A percentile compares a stretch with the other conserved stretches of the same genome.
phyloP scores from a whole-genome alignment of 1,140 invertebrate genomes.

The Heterodera carotae region DNA sequence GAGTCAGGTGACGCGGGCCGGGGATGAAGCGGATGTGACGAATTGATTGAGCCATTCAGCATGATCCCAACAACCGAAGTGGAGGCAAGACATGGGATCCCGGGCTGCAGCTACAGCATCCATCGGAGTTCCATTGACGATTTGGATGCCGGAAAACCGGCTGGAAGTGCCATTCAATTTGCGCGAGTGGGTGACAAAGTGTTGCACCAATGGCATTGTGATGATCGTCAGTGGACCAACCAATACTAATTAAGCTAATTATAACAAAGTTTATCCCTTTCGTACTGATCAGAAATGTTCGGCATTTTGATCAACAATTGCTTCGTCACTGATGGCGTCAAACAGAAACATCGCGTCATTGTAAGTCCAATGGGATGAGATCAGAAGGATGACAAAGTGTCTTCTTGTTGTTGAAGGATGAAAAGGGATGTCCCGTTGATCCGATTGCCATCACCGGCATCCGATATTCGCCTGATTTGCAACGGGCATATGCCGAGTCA shows the following conservation, averaged over 20 bases:
- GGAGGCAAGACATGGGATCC: constrained; percentile 63
- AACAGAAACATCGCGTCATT: constrained; percentile 55
- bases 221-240: constrained; percentile 50
- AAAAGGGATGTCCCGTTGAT: constrained; percentile 57
- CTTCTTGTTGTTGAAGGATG: constrained; percentile 22
- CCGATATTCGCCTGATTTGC: constrained; percentile 59
- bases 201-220: constrained; percentile 64
- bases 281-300: constrained; percentile 57
- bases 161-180: constrained; percentile 60
- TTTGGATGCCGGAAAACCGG: constrained; percentile 57
- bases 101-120: constrained; percentile 62
- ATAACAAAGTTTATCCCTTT: background rate
- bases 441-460: constrained; percentile 63
- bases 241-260: background rate
- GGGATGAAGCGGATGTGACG: background rate
- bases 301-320: constrained; percentile 63
- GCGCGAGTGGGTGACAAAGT: constrained; percentile 61
- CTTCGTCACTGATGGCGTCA: constrained; percentile 64
- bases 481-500: constrained; percentile 62
- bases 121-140: constrained; percentile 60
- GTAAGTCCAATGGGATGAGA: background rate
- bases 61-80: constrained; percentile 66
- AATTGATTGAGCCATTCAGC: constrained; percentile 39
- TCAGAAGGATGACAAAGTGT: constrained; percentile 18
- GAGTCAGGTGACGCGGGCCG: constrained; percentile 52